Base-by-base conservation (phyloP, 2,113 vertebrate genomes). In the Dromiciops gliroides region DNA sequence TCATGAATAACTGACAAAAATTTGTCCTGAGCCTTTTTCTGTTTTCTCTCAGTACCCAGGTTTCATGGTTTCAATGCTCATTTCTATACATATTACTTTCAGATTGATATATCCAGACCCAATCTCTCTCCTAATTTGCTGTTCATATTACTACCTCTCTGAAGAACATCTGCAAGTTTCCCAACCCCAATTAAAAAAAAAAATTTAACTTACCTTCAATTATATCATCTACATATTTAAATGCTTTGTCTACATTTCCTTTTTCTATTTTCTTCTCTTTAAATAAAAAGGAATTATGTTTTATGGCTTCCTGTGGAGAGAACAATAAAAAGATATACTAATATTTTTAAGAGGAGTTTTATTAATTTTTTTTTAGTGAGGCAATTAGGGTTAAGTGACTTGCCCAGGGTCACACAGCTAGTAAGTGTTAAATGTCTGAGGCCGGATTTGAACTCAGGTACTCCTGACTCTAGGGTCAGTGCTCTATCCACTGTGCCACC, bases 171-270 rank as follows among this genome's bases (percentile, higher is more conserved):
- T 60, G 56, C 56, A 53, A 91, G 37, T n/a, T 48, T 28, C 51
- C 11, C 26, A 60, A 50, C 51, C 89, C 26, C 37, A 16, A 1
- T 26, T 50, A 8, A 6, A 31, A 92, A 89, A 8, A n/a, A n/a
- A n/a, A n/a, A n/a, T n/a, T n/a, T n/a, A n/a, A 51, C 97, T 75
- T 97, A 98, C 98, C 98, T 98, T 98, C 97, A 93, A 98, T 60
- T 50, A 98, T 97, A 90, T 98, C 96, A 75, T 98, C 98, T 93
- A 97, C 98, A 9, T 94, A 49, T 93, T 97, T 94, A 96, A 98
- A 99, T 90, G 97, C 98, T 91, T 95, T 44, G 24, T 98, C 97
- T 83, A 93, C 95, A 95, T 98, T 91, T 96, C 98, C 98, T 96
- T 97, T 97, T 93, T 98, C 96, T 31, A 98, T 94, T 98, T 98